These are phyloP conservation scores for Microctenopoma steveboyesi DNA, from an alignment of 2,797 vertebrate genomes.

Conservation along the genomic window DNA sequence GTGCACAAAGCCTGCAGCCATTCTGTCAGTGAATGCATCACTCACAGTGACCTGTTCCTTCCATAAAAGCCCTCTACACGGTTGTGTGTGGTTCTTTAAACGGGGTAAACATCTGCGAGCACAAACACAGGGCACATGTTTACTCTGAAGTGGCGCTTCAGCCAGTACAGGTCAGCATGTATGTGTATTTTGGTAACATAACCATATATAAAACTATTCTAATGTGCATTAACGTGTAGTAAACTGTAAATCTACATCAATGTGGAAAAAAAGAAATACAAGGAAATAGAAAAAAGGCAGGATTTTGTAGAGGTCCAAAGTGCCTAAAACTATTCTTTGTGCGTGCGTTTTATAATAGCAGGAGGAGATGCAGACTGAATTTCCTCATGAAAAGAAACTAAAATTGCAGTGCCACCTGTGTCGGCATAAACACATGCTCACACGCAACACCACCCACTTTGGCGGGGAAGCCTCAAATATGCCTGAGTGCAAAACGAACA, in stretches of 20 bases:
- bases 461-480: conserved; percentile 20
- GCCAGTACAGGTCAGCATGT: not conserved
- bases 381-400: conserved; percentile 22
- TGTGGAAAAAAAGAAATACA: not conserved
- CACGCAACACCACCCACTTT: conserved; percentile 26
- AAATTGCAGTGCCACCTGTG: conserved; percentile 13
- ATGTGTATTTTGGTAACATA: not conserved
- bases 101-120: conserved; percentile 1
- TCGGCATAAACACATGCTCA: conserved; percentile 33
- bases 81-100: conserved; percentile 5
- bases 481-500: conserved; percentile 20
- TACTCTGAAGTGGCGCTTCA: conserved; percentile 4
- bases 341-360: conserved; percentile 8
- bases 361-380: not conserved
- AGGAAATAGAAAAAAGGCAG: not conserved
- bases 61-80: conserved; percentile 6
- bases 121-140: not conserved
- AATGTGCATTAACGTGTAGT: not conserved
- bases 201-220: not conserved
- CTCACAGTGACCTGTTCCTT: conserved; percentile 33
- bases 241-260: conserved; percentile 11
- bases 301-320: not conserved
- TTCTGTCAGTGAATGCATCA: conserved; percentile 45
- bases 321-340: not conserved
- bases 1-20: conserved; percentile 33